Base-by-base conservation (phyloP, 2,113 vertebrate genomes). In the Cyprinodon brontotheroides region DNA sequence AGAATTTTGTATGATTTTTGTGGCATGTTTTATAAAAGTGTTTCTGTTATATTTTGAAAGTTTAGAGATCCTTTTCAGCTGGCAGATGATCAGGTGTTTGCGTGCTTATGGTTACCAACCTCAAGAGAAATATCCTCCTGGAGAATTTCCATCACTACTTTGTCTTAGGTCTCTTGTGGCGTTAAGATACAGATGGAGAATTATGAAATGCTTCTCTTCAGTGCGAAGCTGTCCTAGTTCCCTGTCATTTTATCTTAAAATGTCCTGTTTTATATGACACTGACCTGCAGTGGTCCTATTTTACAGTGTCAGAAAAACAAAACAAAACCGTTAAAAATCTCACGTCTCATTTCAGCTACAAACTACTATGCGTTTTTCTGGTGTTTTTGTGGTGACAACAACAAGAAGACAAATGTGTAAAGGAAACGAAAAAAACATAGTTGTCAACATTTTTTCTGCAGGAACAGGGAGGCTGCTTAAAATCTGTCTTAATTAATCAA, bases 131-230 rank as follows among this genome's bases (percentile, higher is more conserved):
- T 48, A 37, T 47, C 80, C 82, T 85, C 78, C 79, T 79, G 75
- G 65, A 83, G 81, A 87, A 71, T 91, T 89, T 91, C 78, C 83
- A 81, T 87, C 87, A 74, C 80, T 70, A 40, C 79, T 68, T 29
- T 2, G 45, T 43, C 64, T 37, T 2, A 11, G 50, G 22, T 47
- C 1, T 14, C 38, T 64, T 59, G 29, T 7, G 47, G 61, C 66
- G 40, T 22, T 65, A 41, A 36, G 53, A 67, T 36, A 53, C 39
- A n/a, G 40, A 38, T 41, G 4, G 48, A 50, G 15, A 50, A 17
- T 20, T 17, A 50, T 6, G 17, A 6, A 50, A 17, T 50, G 63
- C 57, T 62, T 75, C 15, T 11, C 39, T 22, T 53, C 50, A 53
- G 2, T 53, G 17, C 17, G n/a, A 53, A 20, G 3, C 14, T n/a